Percentiles rank a stretch among this genome's conserved stretches.
phyloP scores from a whole-genome alignment of 2,888 invertebrate genomes.

The Drosophila quinaria region DNA sequence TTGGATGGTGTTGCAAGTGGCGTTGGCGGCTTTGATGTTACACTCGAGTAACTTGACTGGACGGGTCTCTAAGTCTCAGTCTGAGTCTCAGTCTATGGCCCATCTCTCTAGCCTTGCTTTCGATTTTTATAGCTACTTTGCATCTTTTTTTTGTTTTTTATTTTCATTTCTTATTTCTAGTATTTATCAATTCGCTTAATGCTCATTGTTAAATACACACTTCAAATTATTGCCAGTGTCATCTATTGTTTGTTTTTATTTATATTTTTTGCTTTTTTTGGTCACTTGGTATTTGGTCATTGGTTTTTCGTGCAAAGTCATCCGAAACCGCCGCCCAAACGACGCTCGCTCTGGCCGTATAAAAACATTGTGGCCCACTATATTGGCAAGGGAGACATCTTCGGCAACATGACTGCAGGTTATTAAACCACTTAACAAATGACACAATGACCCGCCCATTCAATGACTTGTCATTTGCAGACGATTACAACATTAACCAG shows the following conservation, averaged over 20 bases:
- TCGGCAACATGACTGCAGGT: slow-evolving; percentile 92
- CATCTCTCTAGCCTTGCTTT: slow-evolving; percentile 56
- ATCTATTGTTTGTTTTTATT: slow-evolving; percentile 60
- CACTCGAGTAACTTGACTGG: slow-evolving; percentile 65
- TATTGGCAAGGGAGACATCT: slow-evolving; percentile 92
- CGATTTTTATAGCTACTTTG: slow-evolving; percentile 66
- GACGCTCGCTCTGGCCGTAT: slow-evolving; percentile 81
- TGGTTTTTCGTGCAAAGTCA: slow-evolving; percentile 72
- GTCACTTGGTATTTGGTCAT: slow-evolving; percentile 37
- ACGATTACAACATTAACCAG: slow-evolving; percentile 89
- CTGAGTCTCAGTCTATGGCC: slow-evolving; percentile 13
- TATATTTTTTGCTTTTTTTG: slow-evolving; percentile 37
- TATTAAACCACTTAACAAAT: slow-evolving; percentile 52
- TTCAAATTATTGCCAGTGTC: slow-evolving; percentile 66
- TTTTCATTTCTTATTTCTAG: slow-evolving; percentile 50
- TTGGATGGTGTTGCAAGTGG: slow-evolving; percentile 30
- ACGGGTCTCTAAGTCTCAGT: slow-evolving; percentile 19
- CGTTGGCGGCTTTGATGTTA: slow-evolving; percentile 52
- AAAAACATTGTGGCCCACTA: slow-evolving; percentile 93
- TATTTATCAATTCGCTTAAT: slow-evolving; percentile 39
- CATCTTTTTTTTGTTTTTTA: slow-evolving; percentile 61
- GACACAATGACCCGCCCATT: slow-evolving; percentile 51
- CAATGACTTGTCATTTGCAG: slow-evolving; percentile 73
- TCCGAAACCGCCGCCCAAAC: slow-evolving; percentile 82
- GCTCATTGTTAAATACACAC: slow-evolving; percentile 66